Conservation (phyloP, 2,797 vertebrate species). For the Yasuhikotakia modesta region DNA sequence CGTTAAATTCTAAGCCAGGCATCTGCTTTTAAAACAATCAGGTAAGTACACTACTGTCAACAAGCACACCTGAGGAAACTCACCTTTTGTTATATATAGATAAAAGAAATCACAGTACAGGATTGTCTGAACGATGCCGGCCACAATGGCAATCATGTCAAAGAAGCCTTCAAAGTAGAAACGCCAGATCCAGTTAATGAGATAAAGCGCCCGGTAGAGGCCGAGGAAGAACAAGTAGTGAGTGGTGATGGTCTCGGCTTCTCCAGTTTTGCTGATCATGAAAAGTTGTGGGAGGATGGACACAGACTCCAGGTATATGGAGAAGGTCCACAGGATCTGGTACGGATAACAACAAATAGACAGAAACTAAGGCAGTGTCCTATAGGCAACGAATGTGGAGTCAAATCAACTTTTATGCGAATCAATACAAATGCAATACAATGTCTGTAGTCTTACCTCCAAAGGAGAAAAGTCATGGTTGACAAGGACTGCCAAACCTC, state of each 20-base stretch:
- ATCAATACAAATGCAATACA: background rate
- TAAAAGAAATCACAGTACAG: conserved; percentile 99
- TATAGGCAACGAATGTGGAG: background rate
- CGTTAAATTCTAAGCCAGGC: background rate
- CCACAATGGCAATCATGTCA: conserved; percentile 96
- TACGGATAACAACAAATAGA: background rate
- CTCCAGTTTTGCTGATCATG: conserved; percentile 98
- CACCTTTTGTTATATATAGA: conserved; percentile 98
- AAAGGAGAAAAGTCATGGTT: conserved; percentile 97
- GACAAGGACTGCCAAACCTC: conserved; percentile 91
- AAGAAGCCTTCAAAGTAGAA: conserved; percentile 98
- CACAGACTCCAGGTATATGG: conserved; percentile 95
- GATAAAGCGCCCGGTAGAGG: conserved; percentile 93
- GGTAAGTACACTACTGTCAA: background rate
- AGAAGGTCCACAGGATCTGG: conserved; percentile 97
- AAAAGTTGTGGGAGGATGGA: conserved; percentile 96
- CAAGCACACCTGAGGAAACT: conserved; percentile 47
- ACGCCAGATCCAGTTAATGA: conserved; percentile 99
- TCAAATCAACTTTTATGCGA: background rate
- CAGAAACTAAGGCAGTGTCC: background rate
- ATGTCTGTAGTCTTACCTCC: conserved; percentile 80
- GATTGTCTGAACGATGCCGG: conserved; percentile 95
- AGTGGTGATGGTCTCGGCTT: conserved; percentile 97
- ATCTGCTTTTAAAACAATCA: no score
- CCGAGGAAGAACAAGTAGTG: conserved; percentile 98